These are phyloP conservation scores for Aphidius gifuensis DNA, from an alignment of 1,140 invertebrate species.

Conservation along the genomic window DNA sequence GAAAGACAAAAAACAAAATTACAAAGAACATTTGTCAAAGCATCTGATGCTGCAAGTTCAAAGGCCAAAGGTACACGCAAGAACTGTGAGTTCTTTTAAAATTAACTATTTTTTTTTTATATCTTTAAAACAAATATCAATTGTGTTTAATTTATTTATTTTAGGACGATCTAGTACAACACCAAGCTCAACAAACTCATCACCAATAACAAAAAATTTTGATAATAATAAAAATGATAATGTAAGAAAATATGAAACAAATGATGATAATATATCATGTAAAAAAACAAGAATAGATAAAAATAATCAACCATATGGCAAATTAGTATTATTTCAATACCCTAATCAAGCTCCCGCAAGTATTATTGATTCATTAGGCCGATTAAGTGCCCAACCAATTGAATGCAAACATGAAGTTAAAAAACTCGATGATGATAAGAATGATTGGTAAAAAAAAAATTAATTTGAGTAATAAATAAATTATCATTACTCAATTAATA, in stretches of 20 bases:
- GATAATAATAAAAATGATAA: too few species aligned
- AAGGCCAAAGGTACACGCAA: conserved; percentile 64
- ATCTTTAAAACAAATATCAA: neutral
- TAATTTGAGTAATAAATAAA: too few species aligned
- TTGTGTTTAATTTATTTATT: neutral
- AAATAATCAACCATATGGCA: conserved; percentile 30
- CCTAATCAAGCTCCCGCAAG: conserved; percentile 34
- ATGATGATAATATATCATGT: conserved; percentile 14
- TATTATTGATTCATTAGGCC: conserved; percentile 34
- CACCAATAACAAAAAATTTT: neutral
- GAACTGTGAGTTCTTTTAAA: conserved; percentile 48
- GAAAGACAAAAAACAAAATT: conserved; percentile 66
- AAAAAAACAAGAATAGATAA: conserved; percentile 31
- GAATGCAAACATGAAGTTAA: conserved; percentile 37
- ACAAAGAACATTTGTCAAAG: conserved; percentile 73
- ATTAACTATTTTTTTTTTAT: neutral
- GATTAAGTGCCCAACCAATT: conserved; percentile 30
- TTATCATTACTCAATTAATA: too few species aligned
- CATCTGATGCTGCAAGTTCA: conserved; percentile 73
- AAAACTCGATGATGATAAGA: neutral
- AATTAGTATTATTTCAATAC: conserved; percentile 44
- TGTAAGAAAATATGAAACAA: neutral
- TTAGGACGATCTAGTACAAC: conserved; percentile 14
- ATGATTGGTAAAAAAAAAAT: too few species aligned
- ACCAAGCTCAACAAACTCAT: conserved; percentile 1